These are phyloP conservation scores for Diogma glabrata DNA, from an alignment of 2,888 invertebrate genomes.

Conservation along the genomic window DNA sequence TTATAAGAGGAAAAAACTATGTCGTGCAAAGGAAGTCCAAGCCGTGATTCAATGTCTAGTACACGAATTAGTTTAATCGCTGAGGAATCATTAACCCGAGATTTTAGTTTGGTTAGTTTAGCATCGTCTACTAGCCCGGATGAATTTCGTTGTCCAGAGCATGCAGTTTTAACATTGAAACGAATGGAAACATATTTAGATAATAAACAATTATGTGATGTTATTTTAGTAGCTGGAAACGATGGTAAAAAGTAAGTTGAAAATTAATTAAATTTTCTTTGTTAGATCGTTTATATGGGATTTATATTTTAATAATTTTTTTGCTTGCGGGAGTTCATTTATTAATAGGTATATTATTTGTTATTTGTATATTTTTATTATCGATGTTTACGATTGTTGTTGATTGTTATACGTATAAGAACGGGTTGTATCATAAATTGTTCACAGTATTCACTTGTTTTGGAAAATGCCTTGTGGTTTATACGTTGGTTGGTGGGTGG, in stretches of 20 bases:
- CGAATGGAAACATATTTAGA: slow-evolving; percentile 74
- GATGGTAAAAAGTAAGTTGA: slow-evolving; percentile 45
- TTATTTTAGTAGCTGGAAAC: slow-evolving; percentile 68
- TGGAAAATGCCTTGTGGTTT: no score
- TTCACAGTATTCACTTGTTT: no score
- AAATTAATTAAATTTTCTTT: background rate
- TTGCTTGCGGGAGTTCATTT: no score
- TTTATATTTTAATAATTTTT: no score
- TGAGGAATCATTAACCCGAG: slow-evolving; percentile 51
- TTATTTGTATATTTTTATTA: no score
- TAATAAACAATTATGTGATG: slow-evolving; percentile 76
- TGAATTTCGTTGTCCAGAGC: slow-evolving; percentile 62
- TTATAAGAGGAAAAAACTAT: slow-evolving; percentile 3
- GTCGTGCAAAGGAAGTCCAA: slow-evolving; percentile 34
- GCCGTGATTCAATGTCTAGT: slow-evolving; percentile 34
- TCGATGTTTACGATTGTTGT: no score
- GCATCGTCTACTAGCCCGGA: slow-evolving; percentile 63
- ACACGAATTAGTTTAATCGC: slow-evolving; percentile 29
- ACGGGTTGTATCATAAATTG: no score
- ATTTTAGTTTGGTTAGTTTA: slow-evolving; percentile 53
- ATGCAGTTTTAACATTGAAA: slow-evolving; percentile 69
- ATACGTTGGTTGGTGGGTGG: no score
- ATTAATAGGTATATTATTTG: no score
- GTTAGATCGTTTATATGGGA: background rate
- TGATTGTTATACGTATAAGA: no score